Evolutionary conservation across 2,113 vertebrate species (phyloP).

Genomic region (Phocoena phocoena): DNA sequence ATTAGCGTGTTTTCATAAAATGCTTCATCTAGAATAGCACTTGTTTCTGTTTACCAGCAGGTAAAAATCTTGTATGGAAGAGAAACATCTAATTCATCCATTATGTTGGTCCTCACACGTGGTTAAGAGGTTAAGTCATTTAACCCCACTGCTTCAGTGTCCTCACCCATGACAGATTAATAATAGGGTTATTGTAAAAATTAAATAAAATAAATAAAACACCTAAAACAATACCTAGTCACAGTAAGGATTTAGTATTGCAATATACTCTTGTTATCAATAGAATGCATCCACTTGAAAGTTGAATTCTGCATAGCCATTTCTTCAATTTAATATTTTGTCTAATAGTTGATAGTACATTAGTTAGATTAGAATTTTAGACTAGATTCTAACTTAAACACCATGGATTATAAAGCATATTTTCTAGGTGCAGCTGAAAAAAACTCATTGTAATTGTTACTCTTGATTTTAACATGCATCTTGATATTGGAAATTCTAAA

Average conservation of each 20-base stretch:
- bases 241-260: background rate
- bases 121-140: background rate
- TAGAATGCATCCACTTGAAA: background rate
- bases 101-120: background rate
- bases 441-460: background rate
- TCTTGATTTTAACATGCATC: background rate
- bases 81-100: background rate
- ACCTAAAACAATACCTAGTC: background rate
- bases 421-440: background rate
- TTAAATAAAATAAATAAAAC: background rate
- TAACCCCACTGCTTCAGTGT: background rate
- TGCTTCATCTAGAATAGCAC: background rate
- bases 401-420: background rate
- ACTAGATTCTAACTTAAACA: constrained; percentile 5
- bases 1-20: constrained; percentile 13
- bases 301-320: background rate
- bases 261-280: background rate
- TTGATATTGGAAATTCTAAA: background rate
- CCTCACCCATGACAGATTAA: background rate
- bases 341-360: background rate
- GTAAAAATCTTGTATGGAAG: background rate
- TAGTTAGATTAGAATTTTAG: background rate
- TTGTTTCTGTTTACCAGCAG: constrained; percentile 2
- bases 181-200: background rate
- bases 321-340: constrained; percentile 42